Base-by-base conservation (phyloP, 1,140 invertebrate genomes). In the Trachymyrmex cornetzi region DNA sequence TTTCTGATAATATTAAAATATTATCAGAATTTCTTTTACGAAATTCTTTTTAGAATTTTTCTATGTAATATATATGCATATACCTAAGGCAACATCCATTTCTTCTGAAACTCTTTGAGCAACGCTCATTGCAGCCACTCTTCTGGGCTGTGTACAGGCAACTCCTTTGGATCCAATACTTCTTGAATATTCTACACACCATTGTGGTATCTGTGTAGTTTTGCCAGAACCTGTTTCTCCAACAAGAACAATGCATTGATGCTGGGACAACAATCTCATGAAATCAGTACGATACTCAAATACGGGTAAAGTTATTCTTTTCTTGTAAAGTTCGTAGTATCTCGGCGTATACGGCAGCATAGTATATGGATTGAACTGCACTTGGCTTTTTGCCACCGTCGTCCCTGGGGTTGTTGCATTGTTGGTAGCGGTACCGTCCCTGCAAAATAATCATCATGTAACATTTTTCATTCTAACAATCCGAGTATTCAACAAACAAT, bases 61-160 rank as follows among this genome's bases (percentile, higher is more conserved):
- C 48, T 14, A 16, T 50, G 14, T 44, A 44, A 16, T 50, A 50
- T 38, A 14, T 50, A 50, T 12, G 57, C 3, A 57, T 4, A 59
- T 92, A 93, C 95, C 97, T 27, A 99, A 95, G 57, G 96, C 97
- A 1, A 99, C 99, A 96, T 99, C 99, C 99, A 99, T 99, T 96
- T 99, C 99, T 95, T 99, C 99, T 0, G 99, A 99, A 0, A 99
- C 99, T 95, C 99, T 96, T 93, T 99, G 98, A 1, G 99, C 99
- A 0, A 99, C 99, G 2, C 98, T 99, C 99, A 99, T 99, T 19
- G 99, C 99, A 19, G 99, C 99, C 67, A 99, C 99, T 96, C 99
- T 95, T 92, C 99, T 96, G 0, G 99, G 99, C 94, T 99, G 99
- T 0, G 99, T 99, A 95, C 99, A 99, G 6, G 99, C 99, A 0